Base-by-base conservation (phyloP, 1,140 invertebrate genomes). In the Nautilus pompilius region DNA sequence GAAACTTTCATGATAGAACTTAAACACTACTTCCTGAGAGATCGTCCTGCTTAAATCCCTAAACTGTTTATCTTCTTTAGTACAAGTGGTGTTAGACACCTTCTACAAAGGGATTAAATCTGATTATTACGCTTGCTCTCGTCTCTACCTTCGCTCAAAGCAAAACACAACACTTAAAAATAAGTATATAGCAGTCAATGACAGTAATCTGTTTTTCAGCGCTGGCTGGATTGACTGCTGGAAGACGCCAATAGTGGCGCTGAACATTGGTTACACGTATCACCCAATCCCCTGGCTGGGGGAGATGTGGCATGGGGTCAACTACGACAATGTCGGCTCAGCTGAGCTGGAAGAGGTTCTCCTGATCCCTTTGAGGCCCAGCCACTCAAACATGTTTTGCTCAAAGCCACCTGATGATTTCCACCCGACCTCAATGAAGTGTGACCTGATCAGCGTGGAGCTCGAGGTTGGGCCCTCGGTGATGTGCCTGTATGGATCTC, bases 161-260 rank as follows among this genome's bases (percentile, higher is more conserved):
- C n/a, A n/a, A n/a, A n/a, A n/a, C n/a, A n/a, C n/a, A n/a, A n/a
- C n/a, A n/a, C n/a, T n/a, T n/a, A n/a, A n/a, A n/a, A n/a, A n/a
- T n/a, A n/a, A n/a, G n/a, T n/a, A n/a, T n/a, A n/a, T n/a, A n/a
- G n/a, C n/a, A n/a, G n/a, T n/a, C n/a, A n/a, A n/a, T n/a, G n/a
- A n/a, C n/a, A n/a, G n/a, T n/a, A n/a, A n/a, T n/a, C 55, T 32
- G 33, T 48, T 48, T 70, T 72, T 5, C 71, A 89, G 87, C 75
- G 85, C 87, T 71, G 93, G 93, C 2, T 98, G 96, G 96, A 88
- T 96, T 1, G 93, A 96, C 76, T 97, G 95, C 78, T 96, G 94
- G 94, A 91, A 90, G 15, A 93, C 96, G 4, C 93, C 93, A 0
- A 96, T 96, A 62, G 90, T 95, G 24, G 92, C 93, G 3, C 84